These are phyloP conservation scores for Ondatra zibethicus DNA, from an alignment of 2,113 vertebrate species.

Conservation along the genomic window DNA sequence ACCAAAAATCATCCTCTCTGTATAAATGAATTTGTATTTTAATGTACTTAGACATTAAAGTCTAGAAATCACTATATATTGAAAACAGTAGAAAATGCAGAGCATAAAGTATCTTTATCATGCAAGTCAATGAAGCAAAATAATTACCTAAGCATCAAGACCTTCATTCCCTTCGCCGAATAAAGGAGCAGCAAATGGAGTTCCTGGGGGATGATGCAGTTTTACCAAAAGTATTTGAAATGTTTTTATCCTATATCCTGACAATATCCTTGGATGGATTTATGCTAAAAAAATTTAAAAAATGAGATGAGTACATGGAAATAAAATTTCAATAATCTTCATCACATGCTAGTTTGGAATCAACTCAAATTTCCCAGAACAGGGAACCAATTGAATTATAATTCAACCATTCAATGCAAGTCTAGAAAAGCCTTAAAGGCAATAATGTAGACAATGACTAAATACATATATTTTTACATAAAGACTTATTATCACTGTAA, in stretches of 20 bases:
- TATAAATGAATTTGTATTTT: conserved; percentile 24
- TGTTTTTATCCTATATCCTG: neutral
- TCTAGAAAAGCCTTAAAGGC: neutral
- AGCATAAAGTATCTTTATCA: conserved; percentile 1
- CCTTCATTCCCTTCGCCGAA: neutral
- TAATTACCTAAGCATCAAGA: neutral
- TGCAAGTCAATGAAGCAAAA: neutral
- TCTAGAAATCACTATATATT: neutral
- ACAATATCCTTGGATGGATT: neutral
- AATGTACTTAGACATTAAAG: neutral
- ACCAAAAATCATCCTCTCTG: neutral
- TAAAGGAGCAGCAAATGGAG: neutral
- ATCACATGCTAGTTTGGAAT: neutral
- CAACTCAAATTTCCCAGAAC: neutral
- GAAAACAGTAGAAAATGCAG: conserved; percentile 5
- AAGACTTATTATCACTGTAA: neutral
- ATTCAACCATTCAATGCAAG: neutral
- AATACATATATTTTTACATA: neutral
- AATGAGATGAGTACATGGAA: neutral
- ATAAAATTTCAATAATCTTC: neutral
- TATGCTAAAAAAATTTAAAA: neutral
- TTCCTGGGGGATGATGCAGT: neutral
- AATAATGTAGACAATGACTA: neutral
- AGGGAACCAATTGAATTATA: conserved; percentile 8
- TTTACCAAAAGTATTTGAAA: neutral